Evolutionary conservation across 2,797 vertebrate species (phyloP), one percentile per base, ranked within the genome.

Genomic region (Falco peregrinus): DNA sequence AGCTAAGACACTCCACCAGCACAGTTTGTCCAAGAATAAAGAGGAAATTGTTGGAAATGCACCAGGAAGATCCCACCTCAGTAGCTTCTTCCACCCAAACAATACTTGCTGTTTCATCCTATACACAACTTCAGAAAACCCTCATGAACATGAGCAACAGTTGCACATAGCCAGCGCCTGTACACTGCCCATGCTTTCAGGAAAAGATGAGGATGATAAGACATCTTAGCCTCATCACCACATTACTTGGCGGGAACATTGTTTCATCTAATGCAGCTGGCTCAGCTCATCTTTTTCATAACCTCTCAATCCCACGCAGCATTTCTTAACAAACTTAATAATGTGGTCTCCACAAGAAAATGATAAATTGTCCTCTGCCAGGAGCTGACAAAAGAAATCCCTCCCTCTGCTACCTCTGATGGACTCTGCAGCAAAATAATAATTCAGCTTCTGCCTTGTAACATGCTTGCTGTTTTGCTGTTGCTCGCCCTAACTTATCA

Each of bases 261-360:
- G 31, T 77, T 69, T 77, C 64, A 69, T 84, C 75, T 53, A 67
- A 67, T 2, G 3, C 57, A 78, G 91, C 65, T 95, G 77, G 71
- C 67, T 94, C 79, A 94, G 87, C 57, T 87, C 75, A 75, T 84
- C 63, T 74, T 91, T 94, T 90, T 89, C 84, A 50, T 80, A 96
- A 89, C 81, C 84, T 65, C 86, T 76, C 47, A 68, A 92, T 78
- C 60, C 31, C 68, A 91, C 13, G 11, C 29, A 87, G 76, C 37
- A 59, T 70, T 96, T 89, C 91, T 97, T 95, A 78, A 95, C 92
- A 95, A 97, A 95, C 74, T 74, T 90, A 94, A 93, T 76, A 94
- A 93, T 5, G 28, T 53, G 51, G 79, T 97, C 88, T 91, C 89
- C 5, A 10, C 48, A 93, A 80, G 76, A 96, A 95, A 96, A 96